These are phyloP conservation scores for Euthynnus affinis DNA, from an alignment of 2,797 vertebrate genomes.

Conservation along the genomic window DNA sequence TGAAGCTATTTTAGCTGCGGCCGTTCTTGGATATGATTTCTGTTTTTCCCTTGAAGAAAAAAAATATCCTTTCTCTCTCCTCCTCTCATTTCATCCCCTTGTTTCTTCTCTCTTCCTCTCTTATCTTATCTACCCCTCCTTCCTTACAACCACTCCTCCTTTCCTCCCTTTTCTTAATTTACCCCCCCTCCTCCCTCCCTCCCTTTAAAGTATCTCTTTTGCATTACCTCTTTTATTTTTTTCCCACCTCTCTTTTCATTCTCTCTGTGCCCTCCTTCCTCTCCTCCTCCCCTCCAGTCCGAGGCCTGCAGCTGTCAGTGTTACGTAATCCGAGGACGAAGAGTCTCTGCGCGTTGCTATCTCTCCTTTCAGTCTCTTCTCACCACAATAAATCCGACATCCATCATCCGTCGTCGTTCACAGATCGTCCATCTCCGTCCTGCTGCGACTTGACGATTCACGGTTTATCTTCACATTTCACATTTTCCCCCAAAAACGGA, in stretches of 20 bases:
- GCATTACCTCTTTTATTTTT: neutral
- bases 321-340: constrained; percentile 59
- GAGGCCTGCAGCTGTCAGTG: constrained; percentile 45
- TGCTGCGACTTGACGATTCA: neutral
- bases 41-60: neutral
- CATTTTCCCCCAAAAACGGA: neutral
- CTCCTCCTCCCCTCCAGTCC: neutral
- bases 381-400: neutral
- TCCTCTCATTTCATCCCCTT: neutral
- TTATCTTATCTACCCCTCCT: neutral
- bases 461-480: neutral
- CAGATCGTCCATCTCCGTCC: constrained; percentile 16
- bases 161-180: neutral
- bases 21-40: neutral
- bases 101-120: neutral
- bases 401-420: neutral
- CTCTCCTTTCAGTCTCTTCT: neutral
- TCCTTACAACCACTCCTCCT: neutral
- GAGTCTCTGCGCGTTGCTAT: constrained; percentile 2
- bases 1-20: constrained; percentile 1
- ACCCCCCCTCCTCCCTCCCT: neutral
- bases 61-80: neutral
- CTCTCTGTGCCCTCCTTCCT: neutral
- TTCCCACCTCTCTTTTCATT: neutral
- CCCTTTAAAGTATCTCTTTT: neutral